Conservation (phyloP, 2,113 vertebrate species). For the Zosterops hypoxanthus region DNA sequence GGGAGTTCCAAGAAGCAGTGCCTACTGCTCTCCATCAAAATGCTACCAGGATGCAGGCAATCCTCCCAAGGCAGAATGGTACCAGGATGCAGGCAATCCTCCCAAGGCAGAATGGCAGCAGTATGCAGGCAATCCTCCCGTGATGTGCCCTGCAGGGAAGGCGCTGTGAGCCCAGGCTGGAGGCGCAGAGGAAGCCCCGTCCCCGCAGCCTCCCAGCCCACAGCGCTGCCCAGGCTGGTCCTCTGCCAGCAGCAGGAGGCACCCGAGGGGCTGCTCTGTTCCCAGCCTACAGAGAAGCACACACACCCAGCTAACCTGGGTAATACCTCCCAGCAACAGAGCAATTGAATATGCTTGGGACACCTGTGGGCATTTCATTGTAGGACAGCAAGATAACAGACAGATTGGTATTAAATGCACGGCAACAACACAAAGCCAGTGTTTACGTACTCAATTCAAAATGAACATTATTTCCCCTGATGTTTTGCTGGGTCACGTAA, state of each 20-base stretch:
- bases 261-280: fast-evolving
- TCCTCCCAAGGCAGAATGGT: too few relatives aligned
- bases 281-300: not conserved
- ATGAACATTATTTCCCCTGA: not conserved
- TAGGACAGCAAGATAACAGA: not conserved
- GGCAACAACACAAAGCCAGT: not conserved
- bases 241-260: not conserved
- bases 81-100: too few relatives aligned
- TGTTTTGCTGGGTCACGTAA: not conserved
- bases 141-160: not conserved
- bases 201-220: too few relatives aligned
- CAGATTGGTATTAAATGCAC: fast-evolving
- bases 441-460: not conserved
- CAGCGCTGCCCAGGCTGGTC: not conserved
- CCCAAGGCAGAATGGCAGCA: too few relatives aligned
- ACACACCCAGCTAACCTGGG: fast-evolving
- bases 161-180: not conserved
- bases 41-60: not conserved
- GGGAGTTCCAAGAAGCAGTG: not conserved
- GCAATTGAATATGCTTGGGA: not conserved
- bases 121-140: not conserved
- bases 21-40: not conserved
- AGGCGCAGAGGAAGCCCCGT: not conserved
- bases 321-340: fast-evolving
- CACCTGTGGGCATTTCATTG: fast-evolving